These are phyloP conservation scores for Eucriotettix oculatus DNA, from an alignment of 2,888 invertebrate genomes.

Conservation along the genomic window DNA sequence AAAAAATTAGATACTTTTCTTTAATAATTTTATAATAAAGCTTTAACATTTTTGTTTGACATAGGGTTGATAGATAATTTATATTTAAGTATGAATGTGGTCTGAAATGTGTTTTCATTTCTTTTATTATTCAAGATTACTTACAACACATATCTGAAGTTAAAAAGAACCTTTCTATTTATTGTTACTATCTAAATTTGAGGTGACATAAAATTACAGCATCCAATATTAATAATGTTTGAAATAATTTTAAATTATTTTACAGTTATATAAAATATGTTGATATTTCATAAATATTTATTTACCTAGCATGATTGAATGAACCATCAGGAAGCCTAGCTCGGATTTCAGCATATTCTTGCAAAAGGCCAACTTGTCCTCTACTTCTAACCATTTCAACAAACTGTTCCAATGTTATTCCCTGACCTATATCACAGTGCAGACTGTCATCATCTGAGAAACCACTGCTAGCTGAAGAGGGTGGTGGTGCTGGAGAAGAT, in stretches of 20 bases:
- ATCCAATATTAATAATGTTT: neutral
- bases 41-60: no score
- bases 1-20: no score
- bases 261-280: neutral
- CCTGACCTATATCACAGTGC: slow-evolving; percentile 42
- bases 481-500: slow-evolving; percentile 28
- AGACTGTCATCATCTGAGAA: slow-evolving; percentile 84
- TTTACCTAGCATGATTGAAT: slow-evolving; percentile 71
- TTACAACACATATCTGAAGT: no score
- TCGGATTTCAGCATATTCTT: slow-evolving; percentile 80
- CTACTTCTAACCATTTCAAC: slow-evolving; percentile 57
- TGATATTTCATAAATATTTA: slow-evolving; percentile 36
- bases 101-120: no score
- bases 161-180: no score
- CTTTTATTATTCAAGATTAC: no score
- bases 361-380: slow-evolving; percentile 63
- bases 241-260: neutral
- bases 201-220: no score
- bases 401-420: slow-evolving; percentile 54
- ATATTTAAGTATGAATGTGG: no score
- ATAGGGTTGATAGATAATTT: no score
- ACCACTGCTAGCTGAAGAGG: slow-evolving; percentile 56
- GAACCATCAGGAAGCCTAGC: slow-evolving; percentile 70
- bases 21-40: no score
- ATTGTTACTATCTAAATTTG: no score